Base-by-base conservation (phyloP, 2,113 vertebrate species). In the Protomyctophum bolini region DNA sequence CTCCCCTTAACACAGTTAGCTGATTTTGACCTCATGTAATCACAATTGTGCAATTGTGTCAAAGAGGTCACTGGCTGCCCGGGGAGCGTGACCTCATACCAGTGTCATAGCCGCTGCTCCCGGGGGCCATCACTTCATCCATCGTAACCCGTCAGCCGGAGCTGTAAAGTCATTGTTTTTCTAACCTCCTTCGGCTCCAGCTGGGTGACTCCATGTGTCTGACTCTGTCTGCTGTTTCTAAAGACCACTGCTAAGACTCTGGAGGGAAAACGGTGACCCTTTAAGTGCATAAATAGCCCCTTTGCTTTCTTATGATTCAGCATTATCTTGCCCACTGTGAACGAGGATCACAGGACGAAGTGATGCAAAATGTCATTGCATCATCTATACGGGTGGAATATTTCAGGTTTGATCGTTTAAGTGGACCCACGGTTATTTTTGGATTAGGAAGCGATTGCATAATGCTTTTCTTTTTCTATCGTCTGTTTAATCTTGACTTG, bases 161-260 rank as follows among this genome's bases (percentile, higher is more conserved):
- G 33, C 49, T 61, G 9, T 28, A 21, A 52, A 58, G 49, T 41
- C 10, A 50, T 12, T 68, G 58, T 65, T 65, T 65, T 62, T 48
- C n/a, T 69, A 77, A 70, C 70, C 62, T 49, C 62, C 66, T 0
- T 75, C 72, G 51, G 6, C 65, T 75, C 69, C 63, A 12, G 68
- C 68, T 69, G 68, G 68, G 59, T 21, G 54, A 55, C n/a, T 66
- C 68, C 52, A 55, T 76, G 73, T 76, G 62, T 47, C 46, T 10
- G 47, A 14, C 9, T 76, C 66, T 45, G 49, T 45, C 28, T 46
- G 3, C 57, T 70, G 60, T 50, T 46, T 68, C 12, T 3, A 80
- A 65, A 61, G 8, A n/a, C 11, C 46, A 45, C 8, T 8, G 14
- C 50, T 28, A 52, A 8, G 3, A 4, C 55, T 47, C 33, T 41